Evolutionary conservation across 2,888 invertebrate species (phyloP).

Genomic region (Pasiphila rectangulata): DNA sequence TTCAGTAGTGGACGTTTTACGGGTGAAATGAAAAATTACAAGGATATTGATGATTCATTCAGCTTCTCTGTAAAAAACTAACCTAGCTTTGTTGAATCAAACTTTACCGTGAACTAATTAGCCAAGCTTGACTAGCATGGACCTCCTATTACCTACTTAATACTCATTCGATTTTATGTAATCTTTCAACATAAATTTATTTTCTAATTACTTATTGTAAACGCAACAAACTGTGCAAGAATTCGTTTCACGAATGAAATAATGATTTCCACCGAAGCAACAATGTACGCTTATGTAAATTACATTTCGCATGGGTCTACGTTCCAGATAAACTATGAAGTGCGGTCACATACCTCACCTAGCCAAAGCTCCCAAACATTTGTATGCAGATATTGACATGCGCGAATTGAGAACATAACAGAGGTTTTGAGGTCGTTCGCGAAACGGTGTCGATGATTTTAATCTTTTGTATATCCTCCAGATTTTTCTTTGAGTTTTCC

Average conservation of each 20-base stretch:
- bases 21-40: no score
- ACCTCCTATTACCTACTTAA: no score
- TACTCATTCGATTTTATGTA: no score
- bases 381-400: constrained; percentile 60
- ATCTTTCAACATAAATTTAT: no score
- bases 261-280: constrained; percentile 6
- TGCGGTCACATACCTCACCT: constrained; percentile 36
- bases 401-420: constrained; percentile 17
- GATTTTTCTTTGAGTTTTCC: no score
- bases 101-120: no score
- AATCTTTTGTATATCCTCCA: background rate
- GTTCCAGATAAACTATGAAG: constrained; percentile 34
- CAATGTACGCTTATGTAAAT: constrained; percentile 14
- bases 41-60: no score
- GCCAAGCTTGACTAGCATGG: no score
- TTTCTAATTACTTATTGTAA: background rate
- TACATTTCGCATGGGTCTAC: constrained; percentile 23
- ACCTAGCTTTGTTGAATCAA: no score
- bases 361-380: constrained; percentile 62
- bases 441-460: background rate
- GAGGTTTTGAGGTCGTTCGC: constrained; percentile 13
- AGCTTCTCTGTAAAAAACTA: no score
- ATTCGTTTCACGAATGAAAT: constrained; percentile 8
- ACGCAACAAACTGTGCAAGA: constrained; percentile 8
- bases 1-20: no score